A percentile compares a stretch with the other conserved stretches of the same genome.
phyloP scores from a whole-genome alignment of 2,797 vertebrate genomes.

The Tympanoctomys barrerae region DNA sequence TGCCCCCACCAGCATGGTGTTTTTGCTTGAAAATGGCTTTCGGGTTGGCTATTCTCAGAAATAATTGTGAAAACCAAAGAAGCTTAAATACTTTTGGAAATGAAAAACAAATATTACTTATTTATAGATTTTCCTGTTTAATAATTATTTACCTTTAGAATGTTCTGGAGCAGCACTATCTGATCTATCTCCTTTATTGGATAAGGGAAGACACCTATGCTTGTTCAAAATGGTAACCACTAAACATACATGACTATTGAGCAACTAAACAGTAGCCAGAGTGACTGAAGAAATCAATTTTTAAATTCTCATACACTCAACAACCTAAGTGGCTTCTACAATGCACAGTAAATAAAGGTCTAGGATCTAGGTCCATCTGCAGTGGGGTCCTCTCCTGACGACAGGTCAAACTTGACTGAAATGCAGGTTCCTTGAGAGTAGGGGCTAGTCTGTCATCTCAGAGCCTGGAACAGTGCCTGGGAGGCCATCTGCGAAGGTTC shows the following conservation, averaged over 20 bases:
- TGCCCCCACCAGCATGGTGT: background rate
- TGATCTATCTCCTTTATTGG: background rate
- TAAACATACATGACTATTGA: background rate
- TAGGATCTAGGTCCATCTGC: background rate
- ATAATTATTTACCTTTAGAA: background rate
- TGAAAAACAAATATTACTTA: background rate
- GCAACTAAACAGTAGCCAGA: background rate
- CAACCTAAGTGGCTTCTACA: background rate
- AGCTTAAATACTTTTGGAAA: background rate
- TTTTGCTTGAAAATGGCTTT: slow-evolving; percentile 36
- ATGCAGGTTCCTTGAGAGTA: background rate
- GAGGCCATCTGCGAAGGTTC: background rate
- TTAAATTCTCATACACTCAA: background rate
- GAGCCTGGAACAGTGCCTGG: background rate
- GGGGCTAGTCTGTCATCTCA: background rate
- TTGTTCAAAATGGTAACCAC: background rate
- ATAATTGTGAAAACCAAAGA: background rate
- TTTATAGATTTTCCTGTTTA: background rate
- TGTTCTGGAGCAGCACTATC: background rate
- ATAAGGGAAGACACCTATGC: background rate
- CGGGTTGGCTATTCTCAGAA: background rate
- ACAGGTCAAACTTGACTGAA: background rate
- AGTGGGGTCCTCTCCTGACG: background rate
- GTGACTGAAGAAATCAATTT: background rate
- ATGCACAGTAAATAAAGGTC: background rate